These are phyloP conservation scores for Drosophila asahinai DNA, from an alignment of 1,140 invertebrate species.

Conservation along the genomic window DNA sequence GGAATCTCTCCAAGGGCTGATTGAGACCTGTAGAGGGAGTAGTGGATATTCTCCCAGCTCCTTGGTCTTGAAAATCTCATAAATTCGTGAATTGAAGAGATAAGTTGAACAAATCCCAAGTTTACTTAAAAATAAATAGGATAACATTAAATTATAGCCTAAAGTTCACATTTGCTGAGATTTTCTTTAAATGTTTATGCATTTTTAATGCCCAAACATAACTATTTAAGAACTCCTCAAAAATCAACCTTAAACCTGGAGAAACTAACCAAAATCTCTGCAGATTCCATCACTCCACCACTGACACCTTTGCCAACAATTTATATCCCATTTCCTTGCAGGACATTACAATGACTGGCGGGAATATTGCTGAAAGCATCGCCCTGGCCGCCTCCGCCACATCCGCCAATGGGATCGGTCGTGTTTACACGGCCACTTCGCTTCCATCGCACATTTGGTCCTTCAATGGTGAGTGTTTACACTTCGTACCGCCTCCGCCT, in stretches of 20 bases:
- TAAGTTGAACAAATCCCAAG: not conserved
- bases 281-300: not conserved
- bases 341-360: slow-evolving; percentile 78
- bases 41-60: too few species aligned
- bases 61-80: not conserved
- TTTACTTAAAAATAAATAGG: too few species aligned
- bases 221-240: not conserved
- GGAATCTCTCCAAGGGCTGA: accelerated
- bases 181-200: not conserved
- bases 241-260: not conserved
- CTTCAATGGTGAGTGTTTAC: slow-evolving; percentile 89
- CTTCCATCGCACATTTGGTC: slow-evolving; percentile 96
- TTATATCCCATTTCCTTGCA: slow-evolving; percentile 13
- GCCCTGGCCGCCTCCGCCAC: slow-evolving; percentile 86
- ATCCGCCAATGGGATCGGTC: slow-evolving; percentile 87
- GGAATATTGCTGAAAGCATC: slow-evolving; percentile 85
- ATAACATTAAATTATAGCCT: too few species aligned
- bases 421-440: slow-evolving; percentile 94
- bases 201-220: not conserved
- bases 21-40: too few species aligned
- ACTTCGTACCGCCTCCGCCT: not conserved
- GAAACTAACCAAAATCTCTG: not conserved
- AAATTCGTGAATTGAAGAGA: not conserved
- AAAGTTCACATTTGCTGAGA: not conserved
- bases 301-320: not conserved